Conservation (phyloP, 2,888 invertebrate genomes). For the Morpho deidamia region DNA sequence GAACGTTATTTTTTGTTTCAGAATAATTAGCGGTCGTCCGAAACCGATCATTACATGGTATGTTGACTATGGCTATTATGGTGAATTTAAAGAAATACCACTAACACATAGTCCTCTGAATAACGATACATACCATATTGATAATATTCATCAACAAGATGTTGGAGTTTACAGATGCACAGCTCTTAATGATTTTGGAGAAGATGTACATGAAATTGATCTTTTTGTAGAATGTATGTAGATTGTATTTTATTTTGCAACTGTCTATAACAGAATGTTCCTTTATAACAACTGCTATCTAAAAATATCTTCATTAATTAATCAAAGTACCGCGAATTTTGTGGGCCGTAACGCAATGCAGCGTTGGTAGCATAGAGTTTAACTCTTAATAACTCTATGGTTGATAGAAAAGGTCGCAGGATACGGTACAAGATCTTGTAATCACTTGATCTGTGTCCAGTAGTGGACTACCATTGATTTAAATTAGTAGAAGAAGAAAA, state of each 20-base stretch:
- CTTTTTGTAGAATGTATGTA: constrained; percentile 43
- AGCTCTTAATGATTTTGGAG: constrained; percentile 35
- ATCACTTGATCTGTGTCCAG: too few relatives aligned
- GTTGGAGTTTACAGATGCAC: constrained; percentile 36
- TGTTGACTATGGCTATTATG: constrained; percentile 17
- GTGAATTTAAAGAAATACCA: background rate
- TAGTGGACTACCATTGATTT: too few relatives aligned
- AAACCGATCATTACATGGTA: constrained; percentile 33
- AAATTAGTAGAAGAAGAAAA: too few relatives aligned
- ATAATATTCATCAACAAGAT: constrained; percentile 18
- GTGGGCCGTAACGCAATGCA: background rate
- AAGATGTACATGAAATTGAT: constrained; percentile 28
- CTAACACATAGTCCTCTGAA: constrained; percentile 23
- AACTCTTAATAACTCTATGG: background rate
- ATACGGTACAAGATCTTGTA: too few relatives aligned
- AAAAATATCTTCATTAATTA: too few relatives aligned
- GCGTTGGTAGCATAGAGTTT: background rate
- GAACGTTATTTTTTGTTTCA: background rate
- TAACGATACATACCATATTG: constrained; percentile 24
- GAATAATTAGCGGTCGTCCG: constrained; percentile 3
- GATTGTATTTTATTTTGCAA: background rate
- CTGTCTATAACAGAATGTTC: background rate
- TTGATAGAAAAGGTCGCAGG: too few relatives aligned
- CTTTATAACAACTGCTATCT: background rate
- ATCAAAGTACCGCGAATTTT: too few relatives aligned